Base-by-base conservation (phyloP, 2,888 invertebrate species). In the Leptinotarsa haldemani region DNA sequence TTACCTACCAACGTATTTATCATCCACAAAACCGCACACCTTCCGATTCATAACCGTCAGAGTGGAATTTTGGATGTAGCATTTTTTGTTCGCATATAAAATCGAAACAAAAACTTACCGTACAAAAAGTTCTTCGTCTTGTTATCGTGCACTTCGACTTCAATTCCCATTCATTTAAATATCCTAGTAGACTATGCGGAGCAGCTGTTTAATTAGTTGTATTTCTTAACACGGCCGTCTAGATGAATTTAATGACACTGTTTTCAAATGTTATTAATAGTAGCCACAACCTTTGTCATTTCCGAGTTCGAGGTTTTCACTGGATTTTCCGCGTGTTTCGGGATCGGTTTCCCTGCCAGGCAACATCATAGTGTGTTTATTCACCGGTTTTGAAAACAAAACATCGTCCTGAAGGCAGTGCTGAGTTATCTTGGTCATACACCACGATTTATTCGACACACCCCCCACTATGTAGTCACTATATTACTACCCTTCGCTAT, bases 381-480 rank as follows among this genome's bases (percentile, higher is more conserved):
- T 53, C 30, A 68, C 68, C 52, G 68, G 52, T 56, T 56, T 48
- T 20, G 56, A 68, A 68, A 68, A 56, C 68, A 68, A 68, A 68
- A 68, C 68, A 68, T 68, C 56, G 68, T 68, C 30, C 18, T 56
- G 16, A 58, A 58, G 56, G 68, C 56, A 53, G 56, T 53, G 53
- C 30, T 20, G 46, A 68, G 68, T 68, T 68, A 68, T 68, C 68
- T 68, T 56, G 56, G 68, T 68, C 68, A 56, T 68, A 56, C 46
- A 58, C 58, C 40, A 25, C 67, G 67, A 74, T 71, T 69, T 71
- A 77, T 78, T 79, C 80, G 83, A 84, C 85, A 84, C 85, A 85
- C 86, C 85, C 61, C 86, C 86, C 86, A 85, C 84, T 83, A 81
- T 79, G 76, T 80, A 80, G 80, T 80, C 74, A 66, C 71, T 67